These are phyloP conservation scores for Fundulus diaphanus DNA, from an alignment of 2,797 vertebrate species.

Conservation along the genomic window DNA sequence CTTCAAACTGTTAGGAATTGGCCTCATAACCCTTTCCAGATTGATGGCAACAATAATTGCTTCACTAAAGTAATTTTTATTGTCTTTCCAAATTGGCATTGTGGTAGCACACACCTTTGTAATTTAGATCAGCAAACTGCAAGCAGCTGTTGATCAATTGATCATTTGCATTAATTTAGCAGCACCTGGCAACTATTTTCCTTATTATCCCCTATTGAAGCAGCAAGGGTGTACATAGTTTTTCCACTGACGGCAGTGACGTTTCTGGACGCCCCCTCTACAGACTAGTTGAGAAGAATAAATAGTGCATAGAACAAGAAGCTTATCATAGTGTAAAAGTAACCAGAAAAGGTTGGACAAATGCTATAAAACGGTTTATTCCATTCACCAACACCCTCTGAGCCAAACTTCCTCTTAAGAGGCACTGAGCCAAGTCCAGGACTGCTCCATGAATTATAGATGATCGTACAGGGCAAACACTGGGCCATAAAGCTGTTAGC, in stretches of 20 bases:
- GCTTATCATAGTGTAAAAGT: not conserved
- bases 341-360: slow-evolving; percentile 7
- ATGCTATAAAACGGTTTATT: slow-evolving; percentile 50
- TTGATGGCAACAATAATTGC: not conserved
- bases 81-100: not conserved
- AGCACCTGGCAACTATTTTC: not conserved
- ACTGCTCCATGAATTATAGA: slow-evolving; percentile 76
- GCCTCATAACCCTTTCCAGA: not conserved
- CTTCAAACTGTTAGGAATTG: not conserved
- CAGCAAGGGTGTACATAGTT: not conserved
- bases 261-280: not conserved
- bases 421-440: slow-evolving; percentile 60
- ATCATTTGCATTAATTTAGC: not conserved
- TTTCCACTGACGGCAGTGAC: not conserved
- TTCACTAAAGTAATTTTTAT: not conserved
- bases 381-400: slow-evolving; percentile 51
- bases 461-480: slow-evolving; percentile 56
- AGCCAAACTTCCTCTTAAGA: slow-evolving; percentile 46
- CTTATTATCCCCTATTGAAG: not conserved
- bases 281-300: not conserved
- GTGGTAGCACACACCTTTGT: not conserved
- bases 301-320: not conserved
- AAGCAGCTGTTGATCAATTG: not conserved
- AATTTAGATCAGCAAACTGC: not conserved
- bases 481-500: slow-evolving; percentile 57